These are phyloP conservation scores for Lindbergichthys nudifrons DNA, from an alignment of 2,797 vertebrate species.

Conservation along the genomic window DNA sequence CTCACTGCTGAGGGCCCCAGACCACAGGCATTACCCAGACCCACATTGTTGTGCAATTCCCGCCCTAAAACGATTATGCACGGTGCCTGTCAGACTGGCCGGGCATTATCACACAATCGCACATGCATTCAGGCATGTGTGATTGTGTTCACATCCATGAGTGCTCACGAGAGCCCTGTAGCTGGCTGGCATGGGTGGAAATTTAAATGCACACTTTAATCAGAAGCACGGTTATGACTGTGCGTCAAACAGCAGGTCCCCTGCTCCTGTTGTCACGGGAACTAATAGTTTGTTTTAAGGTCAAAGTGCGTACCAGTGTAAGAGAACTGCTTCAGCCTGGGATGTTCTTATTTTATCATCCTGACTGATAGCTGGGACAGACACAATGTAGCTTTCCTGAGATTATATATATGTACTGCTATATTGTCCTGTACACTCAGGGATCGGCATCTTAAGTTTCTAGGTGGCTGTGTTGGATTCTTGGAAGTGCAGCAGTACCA, in stretches of 20 bases:
- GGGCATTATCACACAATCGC: conserved; percentile 82
- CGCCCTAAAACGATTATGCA: conserved; percentile 86
- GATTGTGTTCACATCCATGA: conserved; percentile 55
- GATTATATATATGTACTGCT: not conserved
- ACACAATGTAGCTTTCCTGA: not conserved
- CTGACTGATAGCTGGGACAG: not conserved
- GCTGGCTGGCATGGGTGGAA: conserved; percentile 43
- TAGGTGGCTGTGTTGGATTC: conserved; percentile 54
- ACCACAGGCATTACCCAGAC: conserved; percentile 89
- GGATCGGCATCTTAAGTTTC: not conserved
- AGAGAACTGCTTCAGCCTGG: not conserved
- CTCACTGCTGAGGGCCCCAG: conserved; percentile 85
- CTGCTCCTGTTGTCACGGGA: conserved; percentile 18
- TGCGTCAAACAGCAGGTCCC: conserved; percentile 27
- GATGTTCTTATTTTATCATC: not conserved
- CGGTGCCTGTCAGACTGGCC: conserved; percentile 90
- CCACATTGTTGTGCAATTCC: conserved; percentile 89
- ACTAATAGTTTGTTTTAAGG: conserved; percentile 39
- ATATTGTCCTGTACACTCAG: not conserved
- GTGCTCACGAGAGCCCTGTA: conserved; percentile 20
- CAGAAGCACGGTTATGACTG: conserved; percentile 15
- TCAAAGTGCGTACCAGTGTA: conserved; percentile 28
- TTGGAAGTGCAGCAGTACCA: conserved; percentile 41
- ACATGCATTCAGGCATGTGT: conserved; percentile 58
- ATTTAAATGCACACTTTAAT: conserved; percentile 47